Base-by-base conservation (phyloP, 2,888 invertebrate genomes). In the Herminia tarsipennalis region DNA sequence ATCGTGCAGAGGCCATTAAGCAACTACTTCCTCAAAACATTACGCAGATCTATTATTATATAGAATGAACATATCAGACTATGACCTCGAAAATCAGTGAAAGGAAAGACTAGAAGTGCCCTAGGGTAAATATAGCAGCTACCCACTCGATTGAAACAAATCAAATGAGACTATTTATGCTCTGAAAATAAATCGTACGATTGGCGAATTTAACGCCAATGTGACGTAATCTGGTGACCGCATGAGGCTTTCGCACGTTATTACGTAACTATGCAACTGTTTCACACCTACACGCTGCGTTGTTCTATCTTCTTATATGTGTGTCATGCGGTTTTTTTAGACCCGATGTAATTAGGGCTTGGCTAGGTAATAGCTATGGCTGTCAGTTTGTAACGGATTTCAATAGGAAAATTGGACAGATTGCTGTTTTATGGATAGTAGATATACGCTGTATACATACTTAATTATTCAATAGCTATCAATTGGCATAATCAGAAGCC, bases 201-300 rank as follows among this genome's bases (percentile, higher is more conserved):
- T 73, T 65, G 73, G 63, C 64, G 70, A 77, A 78, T 79, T 77
- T 70, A 75, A 56, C 69, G 51, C 52, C 59, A 61, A 65, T 68
- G 64, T 76, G 70, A 70, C 73, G 76, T 70, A 81, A 77, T 71
- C 66, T 64, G 69, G 60, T 69, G 56, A 57, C 56, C 59, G 57
- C 56, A 58, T 64, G 68, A 66, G 52, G 54, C 61, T 59, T 55
- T 61, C 66, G 54, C 66, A 48, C 58, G 53, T 60, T 67, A 67
- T 80, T 75, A 69, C 70, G 67, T 66, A 76, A 81, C 62, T 64
- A 53, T 66, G 59, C 57, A 62, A 52, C 59, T 60, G 53, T 67
- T 70, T 62, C 16, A 35, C 35, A 34, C 24, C 17, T 20, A 21
- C 28, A 29, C 3, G 2, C 16, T 10, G 8, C 8, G 5, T 30